Percentiles rank a stretch among this genome's conserved stretches.
Evolutionary conservation across 2,888 invertebrate genomes (phyloP).

Genomic region (Rhynchonema sp.): DNA sequence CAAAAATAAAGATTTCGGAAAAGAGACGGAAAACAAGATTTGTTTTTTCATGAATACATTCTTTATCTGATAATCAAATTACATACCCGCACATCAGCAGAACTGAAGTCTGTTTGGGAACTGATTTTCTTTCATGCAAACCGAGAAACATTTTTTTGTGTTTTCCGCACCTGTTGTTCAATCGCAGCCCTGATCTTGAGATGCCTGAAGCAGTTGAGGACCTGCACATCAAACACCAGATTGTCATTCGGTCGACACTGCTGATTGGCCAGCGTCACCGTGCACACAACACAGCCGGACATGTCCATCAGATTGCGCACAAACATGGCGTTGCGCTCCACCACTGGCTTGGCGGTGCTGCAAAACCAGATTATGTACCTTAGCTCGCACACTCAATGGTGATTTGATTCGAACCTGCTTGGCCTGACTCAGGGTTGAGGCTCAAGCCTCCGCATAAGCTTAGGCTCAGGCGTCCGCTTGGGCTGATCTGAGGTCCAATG

Average conservation of each 20-base stretch:
- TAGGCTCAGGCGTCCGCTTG: no score
- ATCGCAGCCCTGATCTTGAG: conserved; percentile 6
- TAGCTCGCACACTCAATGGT: no score
- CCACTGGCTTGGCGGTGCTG: neutral
- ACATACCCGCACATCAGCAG: no score
- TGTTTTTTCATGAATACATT: neutral
- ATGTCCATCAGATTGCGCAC: conserved; percentile 9
- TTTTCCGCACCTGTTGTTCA: conserved; percentile 3
- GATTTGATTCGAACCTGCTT: no score
- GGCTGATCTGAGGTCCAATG: no score
- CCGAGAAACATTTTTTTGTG: neutral
- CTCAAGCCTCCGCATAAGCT: no score
- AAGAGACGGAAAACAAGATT: neutral
- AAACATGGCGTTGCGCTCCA: conserved; percentile 1
- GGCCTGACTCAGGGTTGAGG: no score
- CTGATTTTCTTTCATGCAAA: neutral
- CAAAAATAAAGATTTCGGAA: neutral
- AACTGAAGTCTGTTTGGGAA: no score
- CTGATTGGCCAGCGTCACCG: neutral
- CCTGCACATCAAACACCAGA: conserved; percentile 7
- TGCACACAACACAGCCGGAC: conserved; percentile 8
- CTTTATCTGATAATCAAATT: neutral
- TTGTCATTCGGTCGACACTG: neutral
- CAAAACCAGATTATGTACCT: no score
- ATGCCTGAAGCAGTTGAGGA: conserved; percentile 9